Evolutionary conservation across 1,140 invertebrate genomes (phyloP).

Genomic region (Zaprionus ghesquierei): DNA sequence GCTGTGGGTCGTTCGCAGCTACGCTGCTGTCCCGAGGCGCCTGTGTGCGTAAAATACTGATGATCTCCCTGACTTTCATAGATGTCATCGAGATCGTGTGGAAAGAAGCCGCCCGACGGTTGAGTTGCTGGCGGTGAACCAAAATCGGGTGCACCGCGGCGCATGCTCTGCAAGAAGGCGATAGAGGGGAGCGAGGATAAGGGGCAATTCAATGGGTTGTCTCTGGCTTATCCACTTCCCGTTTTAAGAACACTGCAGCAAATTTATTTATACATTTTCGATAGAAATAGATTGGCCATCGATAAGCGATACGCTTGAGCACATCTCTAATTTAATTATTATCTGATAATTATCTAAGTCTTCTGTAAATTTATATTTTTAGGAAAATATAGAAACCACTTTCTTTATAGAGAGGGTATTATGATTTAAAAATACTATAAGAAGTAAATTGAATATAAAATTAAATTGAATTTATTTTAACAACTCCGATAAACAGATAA

Average conservation of each 20-base stretch:
- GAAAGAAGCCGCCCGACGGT: constrained; percentile 70
- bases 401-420: no score
- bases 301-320: not conserved
- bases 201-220: no score
- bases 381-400: no score
- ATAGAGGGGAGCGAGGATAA: no score
- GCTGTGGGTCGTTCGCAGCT: constrained; percentile 66
- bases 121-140: constrained; percentile 63
- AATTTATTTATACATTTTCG: not conserved
- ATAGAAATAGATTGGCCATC: not conserved
- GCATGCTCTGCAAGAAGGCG: constrained; percentile 65
- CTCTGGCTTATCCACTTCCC: no score
- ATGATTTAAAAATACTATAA: no score
- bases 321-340: not conserved
- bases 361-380: no score
- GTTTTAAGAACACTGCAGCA: not conserved
- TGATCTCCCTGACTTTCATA: constrained; percentile 77
- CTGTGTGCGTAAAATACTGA: constrained; percentile 82
- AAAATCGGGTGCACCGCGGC: constrained; percentile 59
- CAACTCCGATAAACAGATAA: no score
- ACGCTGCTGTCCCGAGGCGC: constrained; percentile 62
- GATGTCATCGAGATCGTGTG: constrained; percentile 82
- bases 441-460: no score
- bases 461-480: no score
- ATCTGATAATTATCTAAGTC: not conserved